Conservation (phyloP, 2,113 vertebrate species). For the Heterocephalus glaber region DNA sequence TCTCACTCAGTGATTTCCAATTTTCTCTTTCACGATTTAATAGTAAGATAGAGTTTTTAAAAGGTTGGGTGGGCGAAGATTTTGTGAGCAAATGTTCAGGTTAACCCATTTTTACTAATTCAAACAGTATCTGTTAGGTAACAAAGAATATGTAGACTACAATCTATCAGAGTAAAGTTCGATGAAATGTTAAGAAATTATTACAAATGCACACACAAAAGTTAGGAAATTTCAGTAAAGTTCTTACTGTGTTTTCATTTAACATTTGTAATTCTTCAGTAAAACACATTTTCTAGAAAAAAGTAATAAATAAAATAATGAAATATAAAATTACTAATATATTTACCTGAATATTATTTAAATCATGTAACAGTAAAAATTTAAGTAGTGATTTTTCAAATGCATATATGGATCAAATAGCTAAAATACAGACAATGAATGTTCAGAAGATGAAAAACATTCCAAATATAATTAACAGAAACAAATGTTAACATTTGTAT, state of each 20-base stretch:
- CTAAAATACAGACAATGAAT: conserved; percentile 44
- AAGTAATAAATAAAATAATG: conserved; percentile 48
- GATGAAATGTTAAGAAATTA: background rate
- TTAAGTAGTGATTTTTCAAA: conserved; percentile 40
- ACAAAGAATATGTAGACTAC: background rate
- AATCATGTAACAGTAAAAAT: background rate
- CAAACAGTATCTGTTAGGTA: background rate
- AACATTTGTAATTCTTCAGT: conserved; percentile 73
- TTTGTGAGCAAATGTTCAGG: conserved; percentile 58
- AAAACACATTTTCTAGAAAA: conserved; percentile 80
- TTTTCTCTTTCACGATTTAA: background rate
- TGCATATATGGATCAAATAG: background rate
- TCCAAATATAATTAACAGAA: background rate
- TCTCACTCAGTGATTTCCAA: background rate
- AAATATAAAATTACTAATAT: conserved; percentile 14
- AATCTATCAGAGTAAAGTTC: conserved; percentile 15
- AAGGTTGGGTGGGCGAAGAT: background rate
- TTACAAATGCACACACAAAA: background rate
- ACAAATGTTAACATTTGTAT: background rate
- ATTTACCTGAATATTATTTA: background rate
- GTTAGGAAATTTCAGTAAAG: conserved; percentile 47
- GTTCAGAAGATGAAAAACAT: conserved; percentile 46
- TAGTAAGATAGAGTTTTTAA: background rate
- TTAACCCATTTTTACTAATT: conserved; percentile 28
- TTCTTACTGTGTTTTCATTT: conserved; percentile 72